Evolutionary conservation across 2,113 vertebrate species (phyloP), one percentile per base, ranked within the genome.

Genomic region (Saccopteryx leptura): DNA sequence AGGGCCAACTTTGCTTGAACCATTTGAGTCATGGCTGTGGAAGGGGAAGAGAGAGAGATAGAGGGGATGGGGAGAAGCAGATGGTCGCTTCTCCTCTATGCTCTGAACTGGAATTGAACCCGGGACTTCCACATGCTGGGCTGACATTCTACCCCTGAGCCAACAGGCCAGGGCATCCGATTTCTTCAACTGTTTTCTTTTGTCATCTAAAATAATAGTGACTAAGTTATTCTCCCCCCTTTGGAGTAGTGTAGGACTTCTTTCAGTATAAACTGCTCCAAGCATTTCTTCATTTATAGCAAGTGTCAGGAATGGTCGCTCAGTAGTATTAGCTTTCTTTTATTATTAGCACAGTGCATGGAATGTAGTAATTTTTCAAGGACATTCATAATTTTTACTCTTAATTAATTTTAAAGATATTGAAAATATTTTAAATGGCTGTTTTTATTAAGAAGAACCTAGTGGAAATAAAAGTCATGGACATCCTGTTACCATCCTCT

Each of bases 391-490:
- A 50, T 52, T 78, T 78, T 95, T 33, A 84, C 21, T 74, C 24
- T 92, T 86, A 88, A 83, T 92, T 92, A 80, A 46, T 31, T 94
- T 90, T 66, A 58, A 83, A 83, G 66, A 54, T 52, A 69, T 23
- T 26, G 39, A n/a, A 61, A 84, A 5, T 74, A n/a, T 65, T 60
- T 52, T 6, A 78, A 60, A 74, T 92, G 56, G 24, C 48, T 46
- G 28, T 78, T 56, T 39, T 76, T 81, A 74, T 91, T 66, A 71
- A 28, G n/a, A 60, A 87, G 54, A 60, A 9, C 12, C 18, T n/a
- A 11, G 1, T 52, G 12, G 6, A 65, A 84, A 48, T 18, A 79
- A 91, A 58, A 66, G 60, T 66, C 79, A 48, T n/a, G 61, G 76
- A 4, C 17, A 74, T 75, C 48, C 23, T 56, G 11, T 61, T 82